Conservation (phyloP, 2,888 invertebrate genomes). For the Neria commutata region DNA sequence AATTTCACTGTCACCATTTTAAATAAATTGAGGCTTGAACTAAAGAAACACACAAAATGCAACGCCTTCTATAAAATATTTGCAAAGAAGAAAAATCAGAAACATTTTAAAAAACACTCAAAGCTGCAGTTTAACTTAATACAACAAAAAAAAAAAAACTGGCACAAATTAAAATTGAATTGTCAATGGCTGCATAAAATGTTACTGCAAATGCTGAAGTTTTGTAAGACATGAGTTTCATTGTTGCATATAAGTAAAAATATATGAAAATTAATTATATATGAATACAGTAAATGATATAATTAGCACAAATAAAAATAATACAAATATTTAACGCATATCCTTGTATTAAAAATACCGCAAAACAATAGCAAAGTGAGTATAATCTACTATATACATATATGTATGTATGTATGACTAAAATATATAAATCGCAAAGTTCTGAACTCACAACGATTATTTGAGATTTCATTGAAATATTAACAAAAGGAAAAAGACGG, state of each 20-base stretch:
- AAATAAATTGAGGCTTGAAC: too few relatives aligned
- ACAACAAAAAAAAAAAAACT: background rate
- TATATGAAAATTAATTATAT: constrained; percentile 35
- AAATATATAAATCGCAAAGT: background rate
- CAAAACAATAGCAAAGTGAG: background rate
- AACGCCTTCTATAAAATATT: background rate
- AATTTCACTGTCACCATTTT: background rate
- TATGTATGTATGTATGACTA: too few relatives aligned
- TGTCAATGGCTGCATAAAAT: too few relatives aligned
- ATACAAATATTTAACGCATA: constrained; percentile 39
- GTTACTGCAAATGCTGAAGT: background rate
- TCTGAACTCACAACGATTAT: background rate
- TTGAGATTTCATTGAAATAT: too few relatives aligned
- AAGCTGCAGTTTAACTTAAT: background rate
- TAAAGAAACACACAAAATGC: background rate
- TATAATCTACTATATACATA: too few relatives aligned
- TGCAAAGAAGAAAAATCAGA: background rate
- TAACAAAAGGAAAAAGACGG: too few relatives aligned
- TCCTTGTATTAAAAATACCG: constrained; percentile 50
- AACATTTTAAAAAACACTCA: background rate
- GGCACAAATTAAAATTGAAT: background rate
- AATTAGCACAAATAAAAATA: constrained; percentile 9
- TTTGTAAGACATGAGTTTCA: constrained; percentile 8
- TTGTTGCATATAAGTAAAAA: constrained; percentile 8
- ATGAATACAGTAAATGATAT: constrained; percentile 13